Conservation (phyloP, 2,888 invertebrate species). For the Melipona bicolor region DNA sequence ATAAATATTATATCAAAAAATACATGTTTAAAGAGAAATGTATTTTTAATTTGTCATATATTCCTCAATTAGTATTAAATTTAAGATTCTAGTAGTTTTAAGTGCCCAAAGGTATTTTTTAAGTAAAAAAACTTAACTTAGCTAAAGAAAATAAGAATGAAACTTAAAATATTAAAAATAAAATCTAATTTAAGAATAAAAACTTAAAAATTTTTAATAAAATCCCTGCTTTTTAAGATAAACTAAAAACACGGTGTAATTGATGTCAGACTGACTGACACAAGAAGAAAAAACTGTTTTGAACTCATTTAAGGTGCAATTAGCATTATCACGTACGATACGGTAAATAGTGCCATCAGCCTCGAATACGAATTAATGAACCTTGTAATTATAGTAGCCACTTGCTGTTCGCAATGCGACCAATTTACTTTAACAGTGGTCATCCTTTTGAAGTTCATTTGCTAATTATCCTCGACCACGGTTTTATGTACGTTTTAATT, state of each 20-base stretch:
- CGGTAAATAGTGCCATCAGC: slow-evolving; percentile 23
- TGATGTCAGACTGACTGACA: not conserved
- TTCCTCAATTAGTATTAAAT: no score
- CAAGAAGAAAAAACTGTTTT: not conserved
- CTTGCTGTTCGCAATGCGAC: slow-evolving; percentile 37
- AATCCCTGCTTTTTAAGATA: not conserved
- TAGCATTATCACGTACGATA: slow-evolving; percentile 30
- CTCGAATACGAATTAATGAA: slow-evolving; percentile 39
- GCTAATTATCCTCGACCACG: slow-evolving; percentile 35
- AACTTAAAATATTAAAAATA: no score
- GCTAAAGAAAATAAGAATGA: no score
- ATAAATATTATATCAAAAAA: no score
- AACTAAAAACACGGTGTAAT: not conserved
- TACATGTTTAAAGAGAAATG: no score
- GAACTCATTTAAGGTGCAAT: slow-evolving; percentile 24
- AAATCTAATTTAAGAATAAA: no score
- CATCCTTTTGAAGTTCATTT: slow-evolving; percentile 44
- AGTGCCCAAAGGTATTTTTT: no score
- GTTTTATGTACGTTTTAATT: slow-evolving; percentile 42
- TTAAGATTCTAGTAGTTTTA: no score
- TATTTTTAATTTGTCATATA: no score
- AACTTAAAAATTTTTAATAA: no score
- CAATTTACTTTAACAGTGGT: slow-evolving; percentile 47
- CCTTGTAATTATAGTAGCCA: slow-evolving; percentile 31
- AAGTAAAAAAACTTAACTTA: no score